phyloP scores from a whole-genome alignment of 2,888 invertebrate genomes.

The Cantharis nigra region DNA sequence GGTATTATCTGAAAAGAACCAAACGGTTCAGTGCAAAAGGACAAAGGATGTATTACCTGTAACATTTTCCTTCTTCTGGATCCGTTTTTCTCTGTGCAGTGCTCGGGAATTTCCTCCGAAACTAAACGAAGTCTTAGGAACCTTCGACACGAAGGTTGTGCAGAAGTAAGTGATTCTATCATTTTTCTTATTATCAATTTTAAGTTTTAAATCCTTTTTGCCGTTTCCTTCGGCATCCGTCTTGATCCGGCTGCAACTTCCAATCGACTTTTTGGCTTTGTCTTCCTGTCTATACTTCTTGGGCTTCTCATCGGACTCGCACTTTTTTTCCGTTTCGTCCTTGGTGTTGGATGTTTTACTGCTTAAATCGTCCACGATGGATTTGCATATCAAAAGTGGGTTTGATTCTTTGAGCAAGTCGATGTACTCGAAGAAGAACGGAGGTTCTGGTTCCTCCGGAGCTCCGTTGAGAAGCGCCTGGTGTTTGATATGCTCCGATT shows the following conservation, averaged over 20 bases:
- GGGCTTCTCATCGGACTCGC: neutral
- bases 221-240: neutral
- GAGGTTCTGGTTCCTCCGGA: constrained; percentile 14
- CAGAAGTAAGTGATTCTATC: neutral
- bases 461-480: constrained; percentile 8
- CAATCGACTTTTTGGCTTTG: neutral
- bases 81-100: neutral
- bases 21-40: neutral
- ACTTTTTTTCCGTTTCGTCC: neutral
- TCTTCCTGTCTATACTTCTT: neutral
- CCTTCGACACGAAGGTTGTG: neutral
- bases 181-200: neutral
- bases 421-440: constrained; percentile 10
- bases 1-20: neutral
- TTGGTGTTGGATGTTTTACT: neutral
- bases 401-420: neutral
- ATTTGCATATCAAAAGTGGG: neutral
- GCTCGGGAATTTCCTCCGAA: neutral
- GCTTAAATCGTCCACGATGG: neutral
- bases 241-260: neutral
- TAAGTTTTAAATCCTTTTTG: neutral
- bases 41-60: neutral
- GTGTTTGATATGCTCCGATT: constrained; percentile 20
- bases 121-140: constrained; percentile 1
- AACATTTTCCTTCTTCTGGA: neutral